phyloP scores from a whole-genome alignment of 1,140 invertebrate species.

The Asbolus verrucosus region DNA sequence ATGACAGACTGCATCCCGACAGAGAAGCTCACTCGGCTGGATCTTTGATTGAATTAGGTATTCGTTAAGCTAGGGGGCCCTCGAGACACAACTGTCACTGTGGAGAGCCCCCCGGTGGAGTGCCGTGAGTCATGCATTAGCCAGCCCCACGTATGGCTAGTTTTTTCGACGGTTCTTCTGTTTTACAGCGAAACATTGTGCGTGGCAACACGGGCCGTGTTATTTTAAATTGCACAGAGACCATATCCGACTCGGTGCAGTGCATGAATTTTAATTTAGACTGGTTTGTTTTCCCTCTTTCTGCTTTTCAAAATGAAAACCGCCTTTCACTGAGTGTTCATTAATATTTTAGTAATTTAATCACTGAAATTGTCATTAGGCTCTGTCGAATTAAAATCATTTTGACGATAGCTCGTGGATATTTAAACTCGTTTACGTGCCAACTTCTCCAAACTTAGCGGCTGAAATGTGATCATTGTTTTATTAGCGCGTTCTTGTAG shows the following conservation, averaged over 20 bases:
- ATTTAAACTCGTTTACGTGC: slow-evolving; percentile 32
- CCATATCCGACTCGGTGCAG: slow-evolving; percentile 45
- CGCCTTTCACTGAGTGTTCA: slow-evolving; percentile 50
- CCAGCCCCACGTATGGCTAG: slow-evolving; percentile 11
- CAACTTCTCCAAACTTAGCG: not conserved
- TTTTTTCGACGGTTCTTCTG: no score
- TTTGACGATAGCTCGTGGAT: slow-evolving; percentile 32
- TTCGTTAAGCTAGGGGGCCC: slow-evolving; percentile 61
- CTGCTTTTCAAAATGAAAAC: slow-evolving; percentile 51
- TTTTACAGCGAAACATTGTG: no score
- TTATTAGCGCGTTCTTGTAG: slow-evolving; percentile 5
- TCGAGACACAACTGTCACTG: slow-evolving; percentile 55
- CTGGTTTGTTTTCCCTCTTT: slow-evolving; percentile 51
- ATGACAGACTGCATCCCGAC: slow-evolving; percentile 38
- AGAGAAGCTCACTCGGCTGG: slow-evolving; percentile 51
- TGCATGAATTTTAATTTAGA: slow-evolving; percentile 54
- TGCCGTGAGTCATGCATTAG: slow-evolving; percentile 45
- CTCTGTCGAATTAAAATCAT: slow-evolving; percentile 37
- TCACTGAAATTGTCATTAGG: slow-evolving; percentile 53
- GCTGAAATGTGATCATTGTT: not conserved
- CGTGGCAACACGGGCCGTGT: no score
- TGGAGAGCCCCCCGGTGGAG: slow-evolving; percentile 39
- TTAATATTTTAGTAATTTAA: slow-evolving; percentile 55
- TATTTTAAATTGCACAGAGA: slow-evolving; percentile 51
- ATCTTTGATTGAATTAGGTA: slow-evolving; percentile 65